Conservation (phyloP, 1,140 invertebrate genomes). For the Aphaenogaster ashmeadi region DNA sequence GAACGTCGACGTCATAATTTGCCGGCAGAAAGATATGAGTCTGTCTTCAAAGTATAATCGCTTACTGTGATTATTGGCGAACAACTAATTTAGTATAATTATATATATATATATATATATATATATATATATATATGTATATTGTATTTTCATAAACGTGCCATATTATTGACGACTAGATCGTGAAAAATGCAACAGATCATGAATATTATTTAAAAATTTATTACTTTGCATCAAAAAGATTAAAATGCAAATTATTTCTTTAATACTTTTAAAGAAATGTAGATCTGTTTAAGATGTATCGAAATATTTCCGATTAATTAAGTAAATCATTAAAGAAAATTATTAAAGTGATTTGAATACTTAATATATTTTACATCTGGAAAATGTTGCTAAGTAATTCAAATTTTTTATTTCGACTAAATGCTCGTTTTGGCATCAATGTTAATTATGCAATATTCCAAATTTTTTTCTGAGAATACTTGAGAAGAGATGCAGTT, state of each 20-base stretch:
- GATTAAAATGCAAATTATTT: conserved; percentile 17
- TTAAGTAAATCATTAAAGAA: not conserved
- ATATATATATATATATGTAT: not conserved
- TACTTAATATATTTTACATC: not conserved
- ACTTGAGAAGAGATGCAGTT: conserved; percentile 41
- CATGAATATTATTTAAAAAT: not conserved
- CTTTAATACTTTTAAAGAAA: conserved; percentile 21
- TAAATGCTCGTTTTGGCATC: not conserved
- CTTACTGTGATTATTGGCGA: not conserved
- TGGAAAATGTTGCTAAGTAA: not conserved
- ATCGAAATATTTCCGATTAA: not conserved
- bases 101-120: not conserved
- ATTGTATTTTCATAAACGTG: conserved; percentile 22
- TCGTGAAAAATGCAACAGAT: not conserved
- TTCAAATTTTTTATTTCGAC: not conserved
- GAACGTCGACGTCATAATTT: conserved; percentile 9
- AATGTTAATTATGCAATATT: conserved; percentile 22
- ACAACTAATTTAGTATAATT: not conserved
- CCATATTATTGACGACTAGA: not conserved
- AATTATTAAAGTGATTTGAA: conserved; percentile 20
- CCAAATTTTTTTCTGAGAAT: conserved; percentile 51
- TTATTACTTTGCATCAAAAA: not conserved
- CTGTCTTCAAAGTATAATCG: not conserved
- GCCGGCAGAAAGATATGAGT: not conserved
- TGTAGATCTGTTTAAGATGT: not conserved